Evolutionary conservation across 2,113 vertebrate species (phyloP).

Genomic region (Psilopsiagon aymara): DNA sequence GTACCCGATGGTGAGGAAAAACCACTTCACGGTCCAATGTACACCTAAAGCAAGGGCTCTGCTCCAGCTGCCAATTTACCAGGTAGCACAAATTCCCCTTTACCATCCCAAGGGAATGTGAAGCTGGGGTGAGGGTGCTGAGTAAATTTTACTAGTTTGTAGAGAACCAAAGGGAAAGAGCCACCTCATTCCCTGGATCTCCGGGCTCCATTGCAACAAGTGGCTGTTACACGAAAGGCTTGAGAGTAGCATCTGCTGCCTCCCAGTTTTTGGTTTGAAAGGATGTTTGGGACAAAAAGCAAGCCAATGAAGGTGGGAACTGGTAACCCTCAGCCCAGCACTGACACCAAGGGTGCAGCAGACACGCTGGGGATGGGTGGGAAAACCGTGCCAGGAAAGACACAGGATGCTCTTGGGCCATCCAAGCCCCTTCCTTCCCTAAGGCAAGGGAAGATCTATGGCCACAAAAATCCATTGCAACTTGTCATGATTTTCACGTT

Average conservation of each 20-base stretch:
- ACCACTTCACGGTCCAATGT: slow-evolving; percentile 4
- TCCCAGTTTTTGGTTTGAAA: slow-evolving; percentile 1
- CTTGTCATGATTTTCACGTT: not conserved
- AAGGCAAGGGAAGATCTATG: not conserved
- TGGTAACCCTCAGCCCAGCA: not conserved
- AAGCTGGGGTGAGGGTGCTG: not conserved
- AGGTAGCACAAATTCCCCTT: not conserved
- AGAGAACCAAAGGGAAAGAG: not conserved
- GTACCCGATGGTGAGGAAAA: slow-evolving; percentile 17
- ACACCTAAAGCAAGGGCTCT: slow-evolving; percentile 23
- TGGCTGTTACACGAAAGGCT: not conserved
- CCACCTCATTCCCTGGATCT: not conserved
- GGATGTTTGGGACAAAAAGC: not conserved
- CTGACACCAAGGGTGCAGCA: not conserved
- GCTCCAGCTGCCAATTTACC: not conserved
- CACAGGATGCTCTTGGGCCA: not conserved
- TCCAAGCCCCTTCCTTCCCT: not conserved
- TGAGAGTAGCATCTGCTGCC: not conserved
- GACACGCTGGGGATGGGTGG: not conserved
- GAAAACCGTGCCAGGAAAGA: not conserved
- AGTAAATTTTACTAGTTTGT: not conserved
- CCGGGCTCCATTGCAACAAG: not conserved
- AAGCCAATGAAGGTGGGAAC: not conserved
- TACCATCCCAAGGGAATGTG: not conserved
- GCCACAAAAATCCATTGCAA: not conserved